phyloP scores from a whole-genome alignment of 2,113 vertebrate species.

The Cyprinodon variegatus region DNA sequence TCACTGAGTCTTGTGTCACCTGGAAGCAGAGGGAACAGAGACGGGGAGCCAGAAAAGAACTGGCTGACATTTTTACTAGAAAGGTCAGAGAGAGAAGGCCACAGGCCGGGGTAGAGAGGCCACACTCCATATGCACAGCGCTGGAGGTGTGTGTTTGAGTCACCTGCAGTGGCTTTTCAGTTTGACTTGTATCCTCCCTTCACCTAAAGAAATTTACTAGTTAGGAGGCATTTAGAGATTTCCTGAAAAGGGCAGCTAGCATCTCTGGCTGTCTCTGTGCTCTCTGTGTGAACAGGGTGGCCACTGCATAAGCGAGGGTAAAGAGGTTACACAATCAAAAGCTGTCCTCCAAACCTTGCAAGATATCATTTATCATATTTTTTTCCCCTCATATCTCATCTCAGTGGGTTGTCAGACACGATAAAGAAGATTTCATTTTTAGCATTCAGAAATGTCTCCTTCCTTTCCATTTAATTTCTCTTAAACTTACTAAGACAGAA shows the following conservation, averaged over 20 bases:
- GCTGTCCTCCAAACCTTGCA: constrained; percentile 1
- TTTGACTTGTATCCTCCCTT: constrained; percentile 51
- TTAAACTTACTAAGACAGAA: constrained; percentile 23
- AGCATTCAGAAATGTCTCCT: neutral
- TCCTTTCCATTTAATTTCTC: constrained; percentile 8
- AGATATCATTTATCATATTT: constrained; percentile 7
- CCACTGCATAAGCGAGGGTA: constrained; percentile 32
- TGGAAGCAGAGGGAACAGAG: constrained; percentile 31
- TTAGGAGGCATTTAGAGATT: constrained; percentile 38
- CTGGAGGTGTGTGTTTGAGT: constrained; percentile 43
- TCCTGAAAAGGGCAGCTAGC: constrained; percentile 65
- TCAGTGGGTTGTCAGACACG: neutral
- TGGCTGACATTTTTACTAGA: constrained; percentile 75
- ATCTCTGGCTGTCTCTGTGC: constrained; percentile 31
- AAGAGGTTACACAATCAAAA: constrained; percentile 29
- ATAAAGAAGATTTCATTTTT: neutral
- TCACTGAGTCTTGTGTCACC: constrained; percentile 38
- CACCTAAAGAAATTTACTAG: constrained; percentile 46
- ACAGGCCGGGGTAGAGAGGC: constrained; percentile 68
- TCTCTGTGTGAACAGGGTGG: constrained; percentile 32
- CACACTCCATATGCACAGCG: constrained; percentile 28
- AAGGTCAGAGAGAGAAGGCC: constrained; percentile 71
- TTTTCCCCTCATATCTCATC: neutral
- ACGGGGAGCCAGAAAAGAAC: constrained; percentile 32
- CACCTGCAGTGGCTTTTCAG: constrained; percentile 46